Percentiles rank a stretch among this genome's conserved stretches.
Conservation (phyloP, 2,113 vertebrate genomes). For the Glareola pratincola region DNA sequence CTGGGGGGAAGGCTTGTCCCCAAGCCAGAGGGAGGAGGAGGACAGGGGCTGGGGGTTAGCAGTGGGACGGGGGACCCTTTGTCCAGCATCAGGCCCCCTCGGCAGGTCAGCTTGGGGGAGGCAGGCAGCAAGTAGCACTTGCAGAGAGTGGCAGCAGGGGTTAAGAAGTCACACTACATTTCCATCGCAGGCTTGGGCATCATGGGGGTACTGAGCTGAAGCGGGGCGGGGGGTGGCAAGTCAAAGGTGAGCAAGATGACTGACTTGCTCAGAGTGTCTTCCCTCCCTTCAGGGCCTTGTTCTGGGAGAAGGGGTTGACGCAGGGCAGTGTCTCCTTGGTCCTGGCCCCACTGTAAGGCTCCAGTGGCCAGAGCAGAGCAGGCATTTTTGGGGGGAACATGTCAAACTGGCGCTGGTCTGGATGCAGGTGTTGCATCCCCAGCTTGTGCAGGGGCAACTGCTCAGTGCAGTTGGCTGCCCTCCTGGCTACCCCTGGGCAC, state of each 20-base stretch:
- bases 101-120: conserved; percentile 81
- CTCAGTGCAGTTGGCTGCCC: background rate
- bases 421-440: background rate
- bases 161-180: conserved; percentile 45
- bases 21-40: background rate
- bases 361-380: background rate
- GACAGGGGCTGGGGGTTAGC: fast-evolving
- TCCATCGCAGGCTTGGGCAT: conserved; percentile 58
- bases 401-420: conserved; percentile 83
- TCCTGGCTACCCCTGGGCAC: background rate
- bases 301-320: conserved; percentile 91
- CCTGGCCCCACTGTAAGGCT: conserved; percentile 24
- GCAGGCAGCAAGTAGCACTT: conserved; percentile 86
- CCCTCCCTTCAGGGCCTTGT: conserved; percentile 89
- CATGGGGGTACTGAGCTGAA: conserved; percentile 58
- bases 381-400: conserved; percentile 73
- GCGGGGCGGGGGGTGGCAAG: conserved; percentile 74
- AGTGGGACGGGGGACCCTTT: background rate
- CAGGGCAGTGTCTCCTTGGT: conserved; percentile 71
- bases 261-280: conserved; percentile 88
- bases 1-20: background rate
- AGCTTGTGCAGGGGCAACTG: background rate
- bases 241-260: conserved; percentile 85
- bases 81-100: conserved; percentile 22
- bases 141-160: conserved; percentile 50